phyloP scores from a whole-genome alignment of 2,113 vertebrate genomes.

The Aix galericulata region DNA sequence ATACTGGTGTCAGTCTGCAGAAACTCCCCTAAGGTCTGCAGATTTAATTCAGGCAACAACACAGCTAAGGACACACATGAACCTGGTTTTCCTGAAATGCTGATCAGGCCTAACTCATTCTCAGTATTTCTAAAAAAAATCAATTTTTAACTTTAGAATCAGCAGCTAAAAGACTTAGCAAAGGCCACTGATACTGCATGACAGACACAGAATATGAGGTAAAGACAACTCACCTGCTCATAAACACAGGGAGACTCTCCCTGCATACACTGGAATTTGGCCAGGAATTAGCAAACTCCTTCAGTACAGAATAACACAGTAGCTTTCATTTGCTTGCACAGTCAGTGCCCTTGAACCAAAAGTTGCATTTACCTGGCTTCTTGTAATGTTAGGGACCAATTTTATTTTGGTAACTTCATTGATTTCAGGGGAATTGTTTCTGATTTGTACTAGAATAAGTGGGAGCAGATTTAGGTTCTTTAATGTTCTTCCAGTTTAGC shows the following conservation, averaged over 20 bases:
- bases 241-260: background rate
- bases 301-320: background rate
- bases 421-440: slow-evolving; percentile 66
- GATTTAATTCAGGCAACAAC: background rate
- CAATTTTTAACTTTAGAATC: background rate
- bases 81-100: background rate
- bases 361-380: background rate
- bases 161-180: background rate
- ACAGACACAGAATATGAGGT: background rate
- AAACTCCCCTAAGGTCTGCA: background rate
- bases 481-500: slow-evolving; percentile 71
- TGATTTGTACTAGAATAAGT: slow-evolving; percentile 70
- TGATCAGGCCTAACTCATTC: background rate
- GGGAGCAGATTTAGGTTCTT: slow-evolving; percentile 61
- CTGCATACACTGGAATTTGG: background rate
- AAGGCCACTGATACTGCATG: background rate
- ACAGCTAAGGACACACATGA: background rate
- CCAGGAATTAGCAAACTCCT: background rate
- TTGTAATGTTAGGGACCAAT: background rate
- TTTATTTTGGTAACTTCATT: slow-evolving; percentile 55
- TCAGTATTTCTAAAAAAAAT: background rate
- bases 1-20: background rate
- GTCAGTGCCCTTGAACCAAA: background rate
- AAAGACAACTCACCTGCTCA: background rate
- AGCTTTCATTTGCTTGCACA: slow-evolving; percentile 15